Base-by-base conservation (phyloP, 2,797 vertebrate species). In the Bradypus variegatus region DNA sequence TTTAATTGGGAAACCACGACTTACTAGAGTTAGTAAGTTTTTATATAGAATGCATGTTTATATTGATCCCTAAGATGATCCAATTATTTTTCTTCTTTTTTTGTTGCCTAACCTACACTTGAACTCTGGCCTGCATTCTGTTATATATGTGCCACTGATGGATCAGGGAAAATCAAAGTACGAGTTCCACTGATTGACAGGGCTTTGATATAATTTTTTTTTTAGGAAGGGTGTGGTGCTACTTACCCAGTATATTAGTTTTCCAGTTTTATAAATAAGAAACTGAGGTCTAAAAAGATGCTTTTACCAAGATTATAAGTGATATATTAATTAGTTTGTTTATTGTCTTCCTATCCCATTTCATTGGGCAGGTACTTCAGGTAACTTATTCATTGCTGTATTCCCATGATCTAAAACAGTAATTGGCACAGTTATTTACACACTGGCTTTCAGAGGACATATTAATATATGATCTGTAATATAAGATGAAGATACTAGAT, bases 51-150 rank as follows among this genome's bases (percentile, higher is more conserved):
- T 29, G 69, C 23, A 55, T 31, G 10, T n/a, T 72, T 58, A 53
- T 65, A 5, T 55, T 86, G 58, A 78, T 10, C n/a, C 48, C 58
- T 70, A 38, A 27, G 13, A 31, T 79, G 41, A 70, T 69, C 50
- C 45, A 79, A 0, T 84, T 87, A 70, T 64, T 81, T 91, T 95
- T 80, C 45, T 91, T 92, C n/a, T 89, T 27, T 81, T 81, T 90
- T 87, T 8, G 33, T 67, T 67, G 33, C 45, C 41, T 81, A 58
- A 36, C 21, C 79, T 92, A 58, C 2, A 77, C 31, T 77, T 12
- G 29, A 23, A 62, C 41, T 65, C 29, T 86, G 67, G 13, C 29
- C 13, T 53, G 19, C 15, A 45, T 70, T 92, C 48, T 90, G n/a
- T 90, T 72, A 33, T 10, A 16, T 75, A 19, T 82, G 2, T 36